These are phyloP conservation scores for Muscicapa adusta DNA, from an alignment of 2,113 vertebrate species.

Conservation along the genomic window DNA sequence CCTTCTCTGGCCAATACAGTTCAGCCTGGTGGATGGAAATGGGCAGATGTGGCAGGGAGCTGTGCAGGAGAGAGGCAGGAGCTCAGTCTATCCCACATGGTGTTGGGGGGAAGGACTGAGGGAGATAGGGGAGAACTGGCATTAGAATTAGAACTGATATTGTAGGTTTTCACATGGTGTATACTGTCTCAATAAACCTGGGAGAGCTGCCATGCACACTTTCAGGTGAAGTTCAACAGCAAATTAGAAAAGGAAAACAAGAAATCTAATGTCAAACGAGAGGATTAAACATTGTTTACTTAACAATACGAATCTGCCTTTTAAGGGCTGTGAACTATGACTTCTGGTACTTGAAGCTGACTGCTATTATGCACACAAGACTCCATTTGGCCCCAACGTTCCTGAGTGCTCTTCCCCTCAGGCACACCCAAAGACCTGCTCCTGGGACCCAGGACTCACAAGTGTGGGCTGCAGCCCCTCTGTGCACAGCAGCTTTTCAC, in stretches of 20 bases:
- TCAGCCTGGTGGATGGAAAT: neutral
- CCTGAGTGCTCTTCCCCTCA: neutral
- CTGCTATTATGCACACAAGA: neutral
- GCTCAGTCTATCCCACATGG: rapidly evolving
- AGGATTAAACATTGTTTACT: neutral
- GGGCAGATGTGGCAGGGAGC: neutral
- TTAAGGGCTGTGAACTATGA: neutral
- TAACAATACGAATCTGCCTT: neutral
- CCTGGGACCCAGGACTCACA: neutral
- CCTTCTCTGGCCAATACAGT: neutral
- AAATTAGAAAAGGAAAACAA: neutral
- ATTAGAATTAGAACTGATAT: neutral
- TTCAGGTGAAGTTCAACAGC: neutral
- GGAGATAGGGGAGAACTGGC: neutral
- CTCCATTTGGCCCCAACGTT: neutral
- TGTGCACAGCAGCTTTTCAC: neutral
- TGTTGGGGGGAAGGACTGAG: neutral
- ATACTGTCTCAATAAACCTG: neutral
- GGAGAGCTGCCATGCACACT: neutral
- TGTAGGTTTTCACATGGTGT: neutral
- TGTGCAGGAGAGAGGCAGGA: neutral
- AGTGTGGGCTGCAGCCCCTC: neutral
- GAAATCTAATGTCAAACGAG: neutral
- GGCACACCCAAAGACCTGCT: neutral
- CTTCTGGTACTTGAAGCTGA: neutral